Conservation (phyloP, 2,797 vertebrate species). For the Podarcis lilfordi region DNA sequence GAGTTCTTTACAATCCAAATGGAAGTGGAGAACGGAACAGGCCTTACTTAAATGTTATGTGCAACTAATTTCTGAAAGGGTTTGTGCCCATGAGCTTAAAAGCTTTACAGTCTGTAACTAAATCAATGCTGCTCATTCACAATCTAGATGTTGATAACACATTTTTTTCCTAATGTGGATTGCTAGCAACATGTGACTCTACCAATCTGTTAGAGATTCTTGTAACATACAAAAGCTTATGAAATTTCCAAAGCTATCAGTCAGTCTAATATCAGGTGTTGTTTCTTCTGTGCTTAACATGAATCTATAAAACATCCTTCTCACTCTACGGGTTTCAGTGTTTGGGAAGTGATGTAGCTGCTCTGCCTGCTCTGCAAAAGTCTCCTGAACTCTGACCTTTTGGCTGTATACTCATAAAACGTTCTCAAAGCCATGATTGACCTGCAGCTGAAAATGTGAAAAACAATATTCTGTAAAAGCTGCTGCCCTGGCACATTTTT, state of each 20-base stretch:
- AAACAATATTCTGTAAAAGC: slow-evolving; percentile 24
- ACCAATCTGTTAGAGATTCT: neutral
- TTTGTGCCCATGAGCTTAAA: neutral
- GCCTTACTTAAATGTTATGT: neutral
- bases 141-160: neutral
- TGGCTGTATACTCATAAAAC: slow-evolving; percentile 3
- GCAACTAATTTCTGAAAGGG: neutral
- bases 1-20: neutral
- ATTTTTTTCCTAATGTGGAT: neutral
- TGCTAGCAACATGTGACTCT: neutral
- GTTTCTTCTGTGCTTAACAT: neutral
- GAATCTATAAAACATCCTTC: neutral
- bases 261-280: neutral
- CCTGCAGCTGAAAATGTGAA: slow-evolving; percentile 10
- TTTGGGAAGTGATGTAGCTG: neutral
- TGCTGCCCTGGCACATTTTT: slow-evolving; percentile 11
- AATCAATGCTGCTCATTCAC: neutral
- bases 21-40: neutral
- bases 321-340: neutral
- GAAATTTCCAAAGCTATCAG: neutral
- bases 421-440: neutral
- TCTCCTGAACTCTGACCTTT: neutral
- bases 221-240: neutral
- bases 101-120: neutral
- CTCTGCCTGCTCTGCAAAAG: neutral